phyloP scores from a whole-genome alignment of 2,888 invertebrate genomes.

The Liposcelis brunnea region DNA sequence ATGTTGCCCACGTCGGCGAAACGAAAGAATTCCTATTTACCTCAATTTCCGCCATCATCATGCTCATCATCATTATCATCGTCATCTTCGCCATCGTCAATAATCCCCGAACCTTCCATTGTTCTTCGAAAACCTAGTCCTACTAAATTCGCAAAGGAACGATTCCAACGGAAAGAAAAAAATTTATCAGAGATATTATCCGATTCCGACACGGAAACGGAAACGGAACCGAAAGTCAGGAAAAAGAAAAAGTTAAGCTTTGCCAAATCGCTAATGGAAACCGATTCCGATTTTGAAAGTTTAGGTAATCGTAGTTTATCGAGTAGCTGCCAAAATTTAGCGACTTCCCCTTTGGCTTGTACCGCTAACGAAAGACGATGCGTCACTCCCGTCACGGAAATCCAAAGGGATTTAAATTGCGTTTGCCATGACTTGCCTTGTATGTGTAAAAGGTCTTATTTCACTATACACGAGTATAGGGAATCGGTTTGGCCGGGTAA shows the following conservation, averaged over 20 bases:
- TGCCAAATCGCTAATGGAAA: too few relatives aligned
- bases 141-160: background rate
- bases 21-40: conserved; percentile 6
- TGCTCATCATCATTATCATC: too few relatives aligned
- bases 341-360: background rate
- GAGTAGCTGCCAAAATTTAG: too few relatives aligned
- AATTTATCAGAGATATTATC: background rate
- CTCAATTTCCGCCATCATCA: background rate
- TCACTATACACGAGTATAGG: background rate
- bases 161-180: background rate
- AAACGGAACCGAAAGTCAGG: too few relatives aligned
- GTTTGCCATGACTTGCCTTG: too few relatives aligned
- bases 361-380: background rate
- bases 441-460: background rate
- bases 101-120: background rate
- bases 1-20: background rate
- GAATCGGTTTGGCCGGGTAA: too few relatives aligned
- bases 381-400: conserved; percentile 1
- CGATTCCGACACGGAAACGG: conserved; percentile 1
- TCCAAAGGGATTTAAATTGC: background rate
- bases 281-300: background rate
- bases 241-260: too few relatives aligned
- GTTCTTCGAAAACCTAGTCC: conserved; percentile 2
- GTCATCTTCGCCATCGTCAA: too few relatives aligned
- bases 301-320: background rate